Evolutionary conservation across 2,888 invertebrate genomes (phyloP), one percentile per base, ranked within the genome.

Genomic region (Cerastis rubricosa): DNA sequence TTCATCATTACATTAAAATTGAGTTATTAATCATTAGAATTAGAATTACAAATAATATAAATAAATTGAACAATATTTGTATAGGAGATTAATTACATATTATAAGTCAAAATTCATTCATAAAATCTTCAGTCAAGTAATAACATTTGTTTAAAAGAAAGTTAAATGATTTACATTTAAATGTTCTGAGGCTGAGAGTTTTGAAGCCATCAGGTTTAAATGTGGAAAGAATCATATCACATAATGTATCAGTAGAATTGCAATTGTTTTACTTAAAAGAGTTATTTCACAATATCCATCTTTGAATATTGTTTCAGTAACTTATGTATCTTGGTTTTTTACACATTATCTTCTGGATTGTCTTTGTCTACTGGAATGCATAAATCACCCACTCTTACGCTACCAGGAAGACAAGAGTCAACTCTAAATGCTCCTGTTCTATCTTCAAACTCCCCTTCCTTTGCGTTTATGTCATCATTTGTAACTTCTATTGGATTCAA

Each of bases 361-460:
- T 12, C 19, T 43, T 29, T 12, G 40, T 63, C 63, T 35, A 29
- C 22, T 2, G 0, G 0, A 45, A 54, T 69, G 71, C 40, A 61
- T 3, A 0, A 0, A 5, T 0, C 0, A 25, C 2, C n/a, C 0
- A 14, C 0, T 43, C 12, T 40, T 43, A 3, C 2, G 22, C 59
- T 14, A 0, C 0, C 14, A 45, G 17, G 35, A 35, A 35, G n/a
- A 45, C 73, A 75, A 45, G 2, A 0, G 5, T 0, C 0, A 5
- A 0, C 57, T 0, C 3, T 0, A 0, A 73, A 3, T 35, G 3
- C 0, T n/a, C 19, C 17, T 0, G 1, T 0, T 51, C 72, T 73
- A 8, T 73, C 45, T 74, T 25, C 64, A 12, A 64, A 4, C 7
- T 35, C 35, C 35, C 22, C n/a, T 8, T 35, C 22, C 35, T 19